Base-by-base conservation (phyloP, 2,888 invertebrate genomes). In the Habrosyne pyritoides region DNA sequence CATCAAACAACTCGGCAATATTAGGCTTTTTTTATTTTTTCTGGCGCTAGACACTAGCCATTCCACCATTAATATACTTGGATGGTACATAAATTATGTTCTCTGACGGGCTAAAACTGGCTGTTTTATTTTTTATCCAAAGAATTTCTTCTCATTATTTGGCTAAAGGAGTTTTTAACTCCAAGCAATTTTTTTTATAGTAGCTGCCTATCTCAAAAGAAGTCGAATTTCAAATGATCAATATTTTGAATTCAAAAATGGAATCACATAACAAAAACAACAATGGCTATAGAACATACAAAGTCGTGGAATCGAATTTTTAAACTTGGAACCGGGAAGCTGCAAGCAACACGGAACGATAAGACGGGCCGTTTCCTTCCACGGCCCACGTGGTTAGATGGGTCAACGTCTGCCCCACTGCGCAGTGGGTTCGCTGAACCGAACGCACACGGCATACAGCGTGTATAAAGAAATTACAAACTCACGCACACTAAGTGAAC, bases 401-500 rank as follows among this genome's bases (percentile, higher is more conserved):
- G 90, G 87, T 90, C 91, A 91, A 89, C 81, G 91, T 30, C 86
- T 91, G 91, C 84, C 89, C 89, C 87, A 91, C 87, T 91, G 89
- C 84, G 84, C 81, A 72, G 64, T 58, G 80, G 78, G 89, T 85
- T 89, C 89, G 84, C 63, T 85, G 85, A 86, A 86, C 89, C 79
- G 57, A 55, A 57, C 59, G 55, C 65, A 66, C 54, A 59, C 53
- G 47, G 26, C 53, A 59, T 69, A 55, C 63, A 60, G 42, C 42
- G 42, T 42, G 42, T 42, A 42, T 42, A 42, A 42, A 42, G 42
- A 42, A 42, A 42, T 42, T 42, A 52, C 49, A 47, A 30, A 56
- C 58, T 14, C 60, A 58, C 60, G 66, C 67, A 59, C 52, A 30
- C 49, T 49, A 49, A 33, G n/a, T 33, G n/a, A 33, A 33, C 57